A percentile compares a stretch with the other conserved stretches of the same genome.
Conservation (phyloP, 2,888 invertebrate genomes). For the Trileptium ribeirensis region DNA sequence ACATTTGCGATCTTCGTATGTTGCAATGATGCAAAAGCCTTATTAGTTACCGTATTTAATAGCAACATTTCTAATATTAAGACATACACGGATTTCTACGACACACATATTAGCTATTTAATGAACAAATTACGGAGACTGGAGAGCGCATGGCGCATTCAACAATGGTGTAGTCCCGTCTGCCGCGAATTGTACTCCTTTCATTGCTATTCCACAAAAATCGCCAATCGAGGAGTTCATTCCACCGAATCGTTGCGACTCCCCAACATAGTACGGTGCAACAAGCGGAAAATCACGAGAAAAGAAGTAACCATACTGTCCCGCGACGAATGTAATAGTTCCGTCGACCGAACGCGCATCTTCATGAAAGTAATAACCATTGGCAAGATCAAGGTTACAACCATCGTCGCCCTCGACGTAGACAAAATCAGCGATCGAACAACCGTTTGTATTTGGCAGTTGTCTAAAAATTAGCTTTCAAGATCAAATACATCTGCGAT, state of each 20-base stretch:
- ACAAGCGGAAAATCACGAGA: conserved; percentile 21
- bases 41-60: no score
- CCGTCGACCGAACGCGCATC: not conserved
- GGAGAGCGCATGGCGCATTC: no score
- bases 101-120: no score
- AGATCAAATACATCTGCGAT: not conserved
- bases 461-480: conserved; percentile 13
- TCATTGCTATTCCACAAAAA: not conserved
- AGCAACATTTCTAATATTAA: no score
- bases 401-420: not conserved
- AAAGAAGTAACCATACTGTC: conserved; percentile 23
- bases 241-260: not conserved
- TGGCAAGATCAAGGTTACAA: conserved; percentile 23
- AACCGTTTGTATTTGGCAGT: conserved; percentile 17
- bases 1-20: no score
- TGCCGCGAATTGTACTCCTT: no score
- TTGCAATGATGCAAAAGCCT: no score
- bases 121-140: no score
- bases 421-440: not conserved
- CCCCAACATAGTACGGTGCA: conserved; percentile 8
- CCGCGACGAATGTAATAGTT: not conserved
- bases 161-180: no score
- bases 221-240: not conserved
- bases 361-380: conserved; percentile 18
- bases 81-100: no score